A percentile compares a stretch with the other conserved stretches of the same genome.
These are phyloP conservation scores for Muschampia plurimacula DNA, from an alignment of 2,888 invertebrate species.

Conservation along the genomic window DNA sequence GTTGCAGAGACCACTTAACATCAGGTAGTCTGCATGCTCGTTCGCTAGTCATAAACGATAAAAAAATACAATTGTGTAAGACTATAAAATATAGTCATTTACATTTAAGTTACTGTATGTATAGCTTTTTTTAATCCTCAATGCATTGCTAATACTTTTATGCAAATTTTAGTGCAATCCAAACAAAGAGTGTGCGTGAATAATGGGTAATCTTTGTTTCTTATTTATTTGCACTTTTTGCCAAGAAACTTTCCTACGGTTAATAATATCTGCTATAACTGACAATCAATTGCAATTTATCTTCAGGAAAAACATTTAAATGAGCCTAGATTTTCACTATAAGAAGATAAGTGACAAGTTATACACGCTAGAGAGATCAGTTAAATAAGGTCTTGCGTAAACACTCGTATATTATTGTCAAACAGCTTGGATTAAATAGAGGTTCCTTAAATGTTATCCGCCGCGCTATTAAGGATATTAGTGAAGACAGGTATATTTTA, in stretches of 20 bases:
- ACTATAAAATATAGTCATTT: not conserved
- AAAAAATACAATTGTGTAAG: too few species aligned
- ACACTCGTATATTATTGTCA: conserved; percentile 28
- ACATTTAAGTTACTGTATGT: not conserved
- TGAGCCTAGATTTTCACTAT: conserved; percentile 4
- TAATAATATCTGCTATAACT: conserved; percentile 13
- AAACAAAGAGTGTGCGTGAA: conserved; percentile 18
- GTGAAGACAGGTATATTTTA: conserved; percentile 34
- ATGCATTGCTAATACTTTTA: not conserved
- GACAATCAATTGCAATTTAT: conserved; percentile 14
- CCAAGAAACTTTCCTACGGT: conserved; percentile 19
- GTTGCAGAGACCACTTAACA: too few species aligned
- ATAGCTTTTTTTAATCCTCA: not conserved
- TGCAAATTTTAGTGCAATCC: conserved; percentile 27
- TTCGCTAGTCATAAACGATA: too few species aligned
- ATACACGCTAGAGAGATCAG: not conserved
- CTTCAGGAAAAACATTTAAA: not conserved
- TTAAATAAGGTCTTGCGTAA: conserved; percentile 21
- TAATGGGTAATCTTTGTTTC: conserved; percentile 26
- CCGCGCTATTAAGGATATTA: conserved; percentile 34
- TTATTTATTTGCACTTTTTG: conserved; percentile 5
- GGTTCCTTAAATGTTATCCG: conserved; percentile 31
- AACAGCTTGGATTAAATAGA: conserved; percentile 29
- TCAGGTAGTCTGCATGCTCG: too few species aligned
- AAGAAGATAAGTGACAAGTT: conserved; percentile 11